A percentile compares a stretch with the other conserved stretches of the same genome.
phyloP scores from a whole-genome alignment of 1,140 invertebrate genomes.

The Colletes gigas region DNA sequence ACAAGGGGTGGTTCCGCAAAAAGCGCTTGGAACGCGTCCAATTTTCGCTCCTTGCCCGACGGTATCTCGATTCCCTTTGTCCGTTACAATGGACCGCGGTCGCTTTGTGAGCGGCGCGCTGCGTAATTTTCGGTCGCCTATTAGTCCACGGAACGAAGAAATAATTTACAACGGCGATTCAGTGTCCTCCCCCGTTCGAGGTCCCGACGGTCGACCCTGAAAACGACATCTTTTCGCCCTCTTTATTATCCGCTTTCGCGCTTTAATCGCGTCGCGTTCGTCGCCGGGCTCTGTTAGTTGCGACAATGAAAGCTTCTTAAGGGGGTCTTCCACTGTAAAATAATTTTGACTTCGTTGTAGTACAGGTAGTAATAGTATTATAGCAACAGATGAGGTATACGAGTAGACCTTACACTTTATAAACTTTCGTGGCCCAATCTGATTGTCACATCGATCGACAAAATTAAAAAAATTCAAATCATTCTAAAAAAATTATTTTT shows the following conservation, averaged over 20 bases:
- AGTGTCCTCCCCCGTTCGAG: background rate
- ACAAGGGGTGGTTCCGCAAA: background rate
- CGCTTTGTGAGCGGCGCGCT: constrained; percentile 9
- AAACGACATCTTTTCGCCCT: background rate
- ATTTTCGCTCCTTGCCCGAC: constrained; percentile 13
- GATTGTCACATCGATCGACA: too few species aligned
- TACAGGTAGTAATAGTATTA: too few species aligned
- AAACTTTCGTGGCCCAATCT: too few species aligned
- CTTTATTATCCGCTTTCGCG: background rate
- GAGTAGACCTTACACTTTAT: too few species aligned
- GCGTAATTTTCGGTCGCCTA: constrained; percentile 35
- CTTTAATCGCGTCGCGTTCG: background rate
- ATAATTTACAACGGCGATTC: constrained; percentile 20
- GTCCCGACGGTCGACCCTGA: background rate
- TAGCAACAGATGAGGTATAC: too few species aligned
- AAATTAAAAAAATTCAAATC: too few species aligned
- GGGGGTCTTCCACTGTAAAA: too few species aligned
- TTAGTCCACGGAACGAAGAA: constrained; percentile 14
- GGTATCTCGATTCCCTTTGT: constrained; percentile 21
- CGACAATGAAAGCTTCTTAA: constrained; percentile 3
- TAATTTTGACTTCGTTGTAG: too few species aligned
- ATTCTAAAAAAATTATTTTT: too few species aligned
- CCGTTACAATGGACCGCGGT: constrained; percentile 3
- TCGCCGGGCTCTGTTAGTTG: background rate
- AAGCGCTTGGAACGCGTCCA: constrained; percentile 33